Percentiles rank a stretch among this genome's conserved stretches.
Evolutionary conservation across 2,888 invertebrate genomes (phyloP).

Genomic region (Volucella zonaria): DNA sequence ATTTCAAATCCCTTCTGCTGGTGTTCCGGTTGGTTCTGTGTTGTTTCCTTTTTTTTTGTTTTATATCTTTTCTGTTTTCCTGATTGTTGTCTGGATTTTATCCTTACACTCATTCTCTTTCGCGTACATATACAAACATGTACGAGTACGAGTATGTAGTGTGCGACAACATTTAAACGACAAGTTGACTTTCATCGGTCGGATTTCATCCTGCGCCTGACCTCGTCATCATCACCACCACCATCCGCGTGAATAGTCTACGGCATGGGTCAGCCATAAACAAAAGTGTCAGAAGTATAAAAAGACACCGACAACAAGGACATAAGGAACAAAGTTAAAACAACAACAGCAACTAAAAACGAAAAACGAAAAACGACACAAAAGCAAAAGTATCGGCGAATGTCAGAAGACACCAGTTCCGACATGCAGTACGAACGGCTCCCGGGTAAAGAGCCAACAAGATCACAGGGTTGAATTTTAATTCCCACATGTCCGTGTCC

Average conservation of each 20-base stretch:
- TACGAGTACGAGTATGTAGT: not conserved
- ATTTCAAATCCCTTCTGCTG: conserved; percentile 76
- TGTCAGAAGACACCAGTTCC: conserved; percentile 29
- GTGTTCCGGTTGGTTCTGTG: conserved; percentile 47
- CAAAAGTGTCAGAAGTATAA: conserved; percentile 73
- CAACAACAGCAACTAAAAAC: not conserved
- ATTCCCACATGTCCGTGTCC: conserved; percentile 66
- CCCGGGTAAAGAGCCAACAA: not conserved
- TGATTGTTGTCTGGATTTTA: conserved; percentile 58
- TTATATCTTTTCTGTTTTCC: conserved; percentile 39
- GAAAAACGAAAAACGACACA: not conserved
- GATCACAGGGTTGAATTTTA: conserved; percentile 57
- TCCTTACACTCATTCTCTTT: not conserved
- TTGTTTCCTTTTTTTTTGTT: not conserved
- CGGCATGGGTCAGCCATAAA: conserved; percentile 69
- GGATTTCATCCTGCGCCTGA: conserved; percentile 28
- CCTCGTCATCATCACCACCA: conserved; percentile 49
- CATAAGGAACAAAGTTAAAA: not conserved
- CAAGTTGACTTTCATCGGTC: conserved; percentile 71
- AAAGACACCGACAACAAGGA: conserved; percentile 50
- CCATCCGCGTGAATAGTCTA: conserved; percentile 42
- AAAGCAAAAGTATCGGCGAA: conserved; percentile 24
- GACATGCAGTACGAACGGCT: no score
- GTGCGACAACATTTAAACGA: conserved; percentile 54
- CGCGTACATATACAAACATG: not conserved